Percentiles rank a stretch among this genome's conserved stretches.
Conservation (phyloP, 2,888 invertebrate genomes). For the Chrysopilus asiliformis region DNA sequence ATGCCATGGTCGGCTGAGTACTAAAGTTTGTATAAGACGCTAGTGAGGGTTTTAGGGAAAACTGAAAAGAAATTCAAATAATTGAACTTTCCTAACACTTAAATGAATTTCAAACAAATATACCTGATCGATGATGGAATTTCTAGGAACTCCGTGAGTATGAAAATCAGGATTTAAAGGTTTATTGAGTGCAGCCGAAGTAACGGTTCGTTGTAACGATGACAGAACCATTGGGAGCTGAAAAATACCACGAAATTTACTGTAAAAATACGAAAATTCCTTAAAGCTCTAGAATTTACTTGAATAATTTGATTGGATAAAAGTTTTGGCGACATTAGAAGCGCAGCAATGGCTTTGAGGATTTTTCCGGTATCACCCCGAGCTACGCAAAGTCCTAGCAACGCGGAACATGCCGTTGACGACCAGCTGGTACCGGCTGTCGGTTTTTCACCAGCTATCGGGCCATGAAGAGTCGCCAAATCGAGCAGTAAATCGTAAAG, state of each 20-base stretch:
- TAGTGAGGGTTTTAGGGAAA: slow-evolving; percentile 28
- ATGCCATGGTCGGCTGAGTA: slow-evolving; percentile 51
- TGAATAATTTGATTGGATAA: slow-evolving; percentile 69
- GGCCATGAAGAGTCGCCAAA: slow-evolving; percentile 57
- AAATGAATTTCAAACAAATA: slow-evolving; percentile 22
- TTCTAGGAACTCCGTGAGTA: slow-evolving; percentile 71
- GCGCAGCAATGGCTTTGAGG: slow-evolving; percentile 70
- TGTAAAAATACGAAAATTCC: slow-evolving; percentile 10
- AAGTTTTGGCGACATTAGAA: slow-evolving; percentile 71
- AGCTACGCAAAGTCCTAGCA: slow-evolving; percentile 84
- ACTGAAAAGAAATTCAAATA: slow-evolving; percentile 18
- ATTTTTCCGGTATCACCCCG: slow-evolving; percentile 86
- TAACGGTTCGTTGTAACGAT: slow-evolving; percentile 75
- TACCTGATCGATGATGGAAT: slow-evolving; percentile 52
- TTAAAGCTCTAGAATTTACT: slow-evolving; percentile 36
- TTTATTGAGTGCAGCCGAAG: slow-evolving; percentile 75
- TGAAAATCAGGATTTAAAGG: slow-evolving; percentile 78
- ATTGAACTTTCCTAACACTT: background rate
- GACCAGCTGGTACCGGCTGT: slow-evolving; percentile 53
- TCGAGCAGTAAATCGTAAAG: slow-evolving; percentile 75
- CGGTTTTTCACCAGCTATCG: slow-evolving; percentile 36
- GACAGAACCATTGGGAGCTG: slow-evolving; percentile 76
- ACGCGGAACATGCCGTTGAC: slow-evolving; percentile 79
- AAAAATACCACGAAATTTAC: slow-evolving; percentile 4
- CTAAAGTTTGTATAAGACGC: slow-evolving; percentile 40